Base-by-base conservation (phyloP, 2,797 vertebrate species). In the Dryobates pubescens region DNA sequence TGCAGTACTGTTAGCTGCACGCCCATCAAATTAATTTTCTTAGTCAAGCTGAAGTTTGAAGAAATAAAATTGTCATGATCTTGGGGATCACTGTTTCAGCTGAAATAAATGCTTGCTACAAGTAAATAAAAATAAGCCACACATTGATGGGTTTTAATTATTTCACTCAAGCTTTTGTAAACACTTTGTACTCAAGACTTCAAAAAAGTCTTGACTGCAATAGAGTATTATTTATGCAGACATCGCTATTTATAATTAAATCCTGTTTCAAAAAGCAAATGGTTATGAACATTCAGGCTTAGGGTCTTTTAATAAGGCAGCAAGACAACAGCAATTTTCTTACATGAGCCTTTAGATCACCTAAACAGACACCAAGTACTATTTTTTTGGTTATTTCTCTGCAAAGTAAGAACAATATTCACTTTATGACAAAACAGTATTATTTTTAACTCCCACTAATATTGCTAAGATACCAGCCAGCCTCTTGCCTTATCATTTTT, bases 171-270 rank as follows among this genome's bases (percentile, higher is more conserved):
- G 53, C 6, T 18, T 79, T 64, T 51, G 9, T 17, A 53, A 7
- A 24, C 8, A 12, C 19, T 65, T 69, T 53, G 38, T 65, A 69
- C 12, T 58, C 10, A 64, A 75, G 11, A 27, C 26, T 68, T 63
- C n/a, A 80, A 29, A 34, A 34, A 85, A 62, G 16, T 27, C 43
- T 23, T 34, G n/a, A 24, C 27, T 56, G 59, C 3, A 56, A 67
- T 77, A 86, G 5, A 47, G 2, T 56, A 62, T 19, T 61, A 82
- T 61, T 24, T 47, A 74, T 26, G 74, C 24, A 72, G 43, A 41
- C 3, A 57, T 83, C 10, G 10, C n/a, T 73, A 54, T 68, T 91
- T 88, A 36, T 18, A 88, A 86, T 89, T 38, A 92, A 97, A 85
- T 73, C 9, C 57, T 27, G 6, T 36, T 92, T 86, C 75, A 69